These are phyloP conservation scores for Drosophila carrolli DNA, from an alignment of 1,140 invertebrate genomes.

Conservation along the genomic window DNA sequence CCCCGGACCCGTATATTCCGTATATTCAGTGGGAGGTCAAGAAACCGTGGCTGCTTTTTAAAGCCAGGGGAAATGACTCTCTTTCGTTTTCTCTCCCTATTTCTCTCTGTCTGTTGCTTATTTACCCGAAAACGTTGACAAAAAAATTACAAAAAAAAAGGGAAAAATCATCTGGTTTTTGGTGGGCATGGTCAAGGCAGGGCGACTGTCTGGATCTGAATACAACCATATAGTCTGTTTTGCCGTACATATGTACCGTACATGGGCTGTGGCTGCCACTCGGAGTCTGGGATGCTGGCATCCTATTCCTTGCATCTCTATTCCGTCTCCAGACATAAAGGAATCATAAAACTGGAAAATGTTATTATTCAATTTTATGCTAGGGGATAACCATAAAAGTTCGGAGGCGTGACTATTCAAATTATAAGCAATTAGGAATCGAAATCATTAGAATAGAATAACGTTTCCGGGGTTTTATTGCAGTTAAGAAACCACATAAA, in stretches of 20 bases:
- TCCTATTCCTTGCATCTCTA: conserved; percentile 6
- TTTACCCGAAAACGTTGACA: conserved; percentile 54
- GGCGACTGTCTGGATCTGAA: conserved; percentile 48
- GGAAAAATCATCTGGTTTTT: conserved; percentile 49
- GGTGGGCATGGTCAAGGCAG: conserved; percentile 81
- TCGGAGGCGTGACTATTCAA: not conserved
- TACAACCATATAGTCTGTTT: conserved; percentile 22
- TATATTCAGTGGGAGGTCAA: conserved; percentile 71
- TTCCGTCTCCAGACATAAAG: conserved; percentile 58
- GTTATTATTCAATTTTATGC: conserved; percentile 74
- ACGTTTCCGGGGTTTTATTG: not conserved
- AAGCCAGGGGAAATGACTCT: conserved; percentile 44
- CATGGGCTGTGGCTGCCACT: conserved; percentile 58
- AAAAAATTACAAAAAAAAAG: conserved; percentile 12
- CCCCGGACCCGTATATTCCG: conserved; percentile 31
- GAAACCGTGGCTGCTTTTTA: conserved; percentile 61
- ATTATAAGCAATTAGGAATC: conserved; percentile 15
- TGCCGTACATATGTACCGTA: conserved; percentile 47
- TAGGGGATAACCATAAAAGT: conserved; percentile 35
- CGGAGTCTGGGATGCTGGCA: conserved; percentile 11
- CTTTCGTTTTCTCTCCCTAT: conserved; percentile 13
- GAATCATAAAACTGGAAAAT: conserved; percentile 79
- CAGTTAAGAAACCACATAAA: not conserved
- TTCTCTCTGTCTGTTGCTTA: conserved; percentile 46
- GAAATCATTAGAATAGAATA: not conserved